Evolutionary conservation across 2,797 vertebrate genomes (phyloP), one percentile per base, ranked within the genome.

Genomic region (Onychomys torridus): DNA sequence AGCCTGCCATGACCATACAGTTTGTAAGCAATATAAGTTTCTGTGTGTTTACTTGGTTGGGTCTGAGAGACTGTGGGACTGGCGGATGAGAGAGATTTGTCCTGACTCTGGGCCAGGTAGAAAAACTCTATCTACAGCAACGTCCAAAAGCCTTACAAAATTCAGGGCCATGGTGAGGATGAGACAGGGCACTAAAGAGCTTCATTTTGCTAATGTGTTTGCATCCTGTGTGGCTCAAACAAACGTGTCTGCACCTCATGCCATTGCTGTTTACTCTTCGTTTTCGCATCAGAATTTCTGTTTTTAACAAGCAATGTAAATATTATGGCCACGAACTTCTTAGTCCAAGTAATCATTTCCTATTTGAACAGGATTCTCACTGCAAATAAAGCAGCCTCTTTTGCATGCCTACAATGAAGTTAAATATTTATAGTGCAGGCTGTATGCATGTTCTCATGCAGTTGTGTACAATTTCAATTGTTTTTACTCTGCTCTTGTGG

Each of bases 141-240:
- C 2, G n/a, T 84, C 82, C 73, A 55, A 96, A 95, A 61, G 17
- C 34, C 79, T 97, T 95, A 32, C 23, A 94, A 94, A 96, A 90
- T 93, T 93, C 87, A 88, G 61, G 63, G 49, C 37, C 84, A 92
- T 43, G 77, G 21, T 25, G 71, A 94, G 49, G 61, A 83, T 34
- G 40, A 95, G 34, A 69, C 12, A 40, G 37, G 43, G 57, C 6
- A n/a, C 77, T 37, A 71, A 40, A 65, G 7, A 96, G 61, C 32
- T 94, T 81, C 78, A 37, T 40, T 93, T 94, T 63, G 25, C 7
- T 96, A 63, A 90, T 81, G 14, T 49, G 14, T 82, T 89, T 73
- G 40, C 49, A n/a, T 2, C 37, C 83, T 93, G 40, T 40, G 13
- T 89, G 43, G 2, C 78, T 93, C 77, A 55, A 93, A 65, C 81